A percentile compares a stretch with the other conserved stretches of the same genome.
Conservation (phyloP, 2,113 vertebrate genomes). For the Formicarius rufipectus region DNA sequence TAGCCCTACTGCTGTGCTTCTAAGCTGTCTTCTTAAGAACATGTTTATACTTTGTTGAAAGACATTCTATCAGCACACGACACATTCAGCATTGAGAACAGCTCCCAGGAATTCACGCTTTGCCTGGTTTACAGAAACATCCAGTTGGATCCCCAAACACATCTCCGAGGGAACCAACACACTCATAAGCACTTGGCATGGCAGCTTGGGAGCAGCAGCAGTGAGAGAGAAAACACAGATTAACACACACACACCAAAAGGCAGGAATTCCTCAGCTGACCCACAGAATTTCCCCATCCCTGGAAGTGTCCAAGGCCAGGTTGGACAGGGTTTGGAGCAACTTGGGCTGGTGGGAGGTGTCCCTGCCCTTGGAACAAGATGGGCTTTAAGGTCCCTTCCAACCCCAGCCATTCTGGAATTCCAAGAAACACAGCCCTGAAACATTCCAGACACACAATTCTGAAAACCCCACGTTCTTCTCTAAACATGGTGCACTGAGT, state of each 20-base stretch:
- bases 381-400: not conserved
- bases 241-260: not conserved
- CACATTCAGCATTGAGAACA: not conserved
- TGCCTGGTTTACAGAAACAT: not conserved
- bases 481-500: not conserved
- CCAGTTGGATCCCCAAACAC: not conserved
- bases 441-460: not conserved
- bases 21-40: not conserved
- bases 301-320: not conserved
- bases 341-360: not conserved
- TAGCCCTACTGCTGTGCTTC: not conserved
- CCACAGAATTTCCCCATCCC: not conserved
- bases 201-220: slow-evolving; percentile 20
- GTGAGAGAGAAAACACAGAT: not conserved
- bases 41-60: not conserved
- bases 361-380: accelerated
- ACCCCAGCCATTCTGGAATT: not conserved
- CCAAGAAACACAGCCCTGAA: not conserved
- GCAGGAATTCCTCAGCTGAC: not conserved
- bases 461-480: not conserved
- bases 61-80: not conserved
- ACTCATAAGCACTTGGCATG: not conserved
- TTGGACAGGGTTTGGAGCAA: not conserved
- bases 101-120: not conserved
- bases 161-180: not conserved